Base-by-base conservation (phyloP, 2,888 invertebrate genomes). In the Polyploca ridens region DNA sequence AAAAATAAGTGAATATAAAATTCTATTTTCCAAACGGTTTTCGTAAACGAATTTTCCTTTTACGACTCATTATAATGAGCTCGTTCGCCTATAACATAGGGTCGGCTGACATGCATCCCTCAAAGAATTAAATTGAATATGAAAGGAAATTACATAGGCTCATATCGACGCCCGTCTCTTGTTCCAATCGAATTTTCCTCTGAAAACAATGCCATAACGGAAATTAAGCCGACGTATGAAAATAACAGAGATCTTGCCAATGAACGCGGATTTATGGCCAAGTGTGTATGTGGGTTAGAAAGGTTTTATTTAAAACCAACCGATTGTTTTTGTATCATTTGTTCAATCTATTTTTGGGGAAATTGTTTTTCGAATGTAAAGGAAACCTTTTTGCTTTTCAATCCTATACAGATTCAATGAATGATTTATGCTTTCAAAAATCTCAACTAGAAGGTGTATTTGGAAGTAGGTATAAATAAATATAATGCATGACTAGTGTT, bases 121-220 rank as follows among this genome's bases (percentile, higher is more conserved):
- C 86, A 87, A 90, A 90, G 87, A 88, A 87, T 90, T 85, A 87
- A 89, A 91, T 89, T 90, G 83, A 89, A 90, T 89, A 85, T 87
- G 81, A 87, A 84, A 91, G 93, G 92, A 93, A 93, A 92, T 93
- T 89, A 91, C 87, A 83, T 81, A 85, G 84, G 86, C 83, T 84
- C 88, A 85, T 88, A 89, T 87, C 88, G 87, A 83, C 82, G 85
- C 82, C 74, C 83, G 83, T 81, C 86, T 87, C 84, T 87, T 84
- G 83, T 87, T 85, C 85, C 88, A 88, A 91, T 90, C 88, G 89
- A 90, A 89, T 89, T 85, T 88, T 86, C 84, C 86, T 85, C 82
- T 84, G 86, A 93, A 92, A 91, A 93, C 90, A 92, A 90, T 88
- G 89, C 85, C 81, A 72, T 77, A 86, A 82, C 93, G 93, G 93